A percentile compares a stretch with the other conserved stretches of the same genome.
These are phyloP conservation scores for Agelastica alni DNA, from an alignment of 2,888 invertebrate genomes.

Conservation along the genomic window DNA sequence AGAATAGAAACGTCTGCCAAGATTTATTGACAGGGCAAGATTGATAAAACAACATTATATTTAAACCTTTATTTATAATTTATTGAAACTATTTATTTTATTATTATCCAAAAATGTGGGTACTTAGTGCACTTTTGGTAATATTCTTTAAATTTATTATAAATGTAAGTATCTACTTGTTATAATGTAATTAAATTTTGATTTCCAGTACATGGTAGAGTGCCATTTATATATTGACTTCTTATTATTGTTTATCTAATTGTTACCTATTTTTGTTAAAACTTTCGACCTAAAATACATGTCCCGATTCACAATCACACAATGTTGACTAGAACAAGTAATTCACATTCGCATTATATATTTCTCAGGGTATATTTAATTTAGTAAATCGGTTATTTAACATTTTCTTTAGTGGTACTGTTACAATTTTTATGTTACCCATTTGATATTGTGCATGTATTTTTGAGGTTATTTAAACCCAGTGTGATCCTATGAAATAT, in stretches of 20 bases:
- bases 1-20: too few relatives aligned
- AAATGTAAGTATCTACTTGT: too few relatives aligned
- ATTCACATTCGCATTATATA: constrained; percentile 20
- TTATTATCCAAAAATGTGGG: too few relatives aligned
- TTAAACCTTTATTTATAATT: neutral
- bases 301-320: constrained; percentile 30
- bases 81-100: neutral
- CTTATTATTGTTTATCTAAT: constrained; percentile 36
- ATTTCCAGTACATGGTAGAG: constrained; percentile 32
- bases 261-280: constrained; percentile 44
- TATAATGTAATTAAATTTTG: too few relatives aligned
- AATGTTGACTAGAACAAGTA: constrained; percentile 21
- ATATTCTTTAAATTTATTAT: too few relatives aligned
- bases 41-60: too few relatives aligned
- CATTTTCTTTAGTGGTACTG: constrained; percentile 7
- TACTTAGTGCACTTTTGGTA: too few relatives aligned
- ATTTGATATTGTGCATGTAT: constrained; percentile 52
- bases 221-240: constrained; percentile 46
- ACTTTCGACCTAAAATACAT: constrained; percentile 45
- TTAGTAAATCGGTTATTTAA: constrained; percentile 13
- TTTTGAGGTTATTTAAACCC: constrained; percentile 50
- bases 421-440: constrained; percentile 14
- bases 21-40: too few relatives aligned
- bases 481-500: constrained; percentile 54
- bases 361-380: constrained; percentile 34